Evolutionary conservation across 1,140 invertebrate species (phyloP).

Genomic region (Tribolium castaneum): DNA sequence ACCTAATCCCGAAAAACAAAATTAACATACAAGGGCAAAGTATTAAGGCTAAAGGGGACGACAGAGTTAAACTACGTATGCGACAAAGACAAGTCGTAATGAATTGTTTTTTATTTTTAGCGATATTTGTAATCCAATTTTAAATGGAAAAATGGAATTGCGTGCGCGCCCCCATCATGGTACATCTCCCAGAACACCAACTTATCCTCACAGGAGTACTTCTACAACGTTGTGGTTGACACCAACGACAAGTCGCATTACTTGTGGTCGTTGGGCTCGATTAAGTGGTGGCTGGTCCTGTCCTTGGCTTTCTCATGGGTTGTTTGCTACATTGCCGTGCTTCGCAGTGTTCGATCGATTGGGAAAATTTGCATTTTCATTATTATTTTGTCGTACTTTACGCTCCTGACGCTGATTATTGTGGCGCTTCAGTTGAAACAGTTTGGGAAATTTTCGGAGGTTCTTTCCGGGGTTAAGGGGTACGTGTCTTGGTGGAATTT

Average conservation of each 20-base stretch:
- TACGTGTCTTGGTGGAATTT: neutral
- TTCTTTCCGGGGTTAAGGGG: neutral
- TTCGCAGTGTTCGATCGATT: constrained; percentile 18
- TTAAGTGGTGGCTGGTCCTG: constrained; percentile 23
- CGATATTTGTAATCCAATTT: no score
- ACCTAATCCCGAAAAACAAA: no score
- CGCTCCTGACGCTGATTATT: constrained; percentile 7
- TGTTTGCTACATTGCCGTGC: constrained; percentile 14
- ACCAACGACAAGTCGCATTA: neutral
- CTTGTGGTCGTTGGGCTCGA: neutral
- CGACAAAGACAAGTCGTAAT: no score
- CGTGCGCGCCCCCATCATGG: neutral
- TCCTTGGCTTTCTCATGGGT: constrained; percentile 33
- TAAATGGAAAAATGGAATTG: no score
- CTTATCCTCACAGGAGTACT: constrained; percentile 25
- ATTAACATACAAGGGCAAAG: no score
- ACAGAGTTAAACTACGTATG: no score
- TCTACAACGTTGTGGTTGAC: constrained; percentile 33
- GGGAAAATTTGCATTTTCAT: constrained; percentile 25
- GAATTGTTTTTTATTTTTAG: no score
- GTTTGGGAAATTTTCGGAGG: neutral
- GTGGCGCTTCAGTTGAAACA: constrained; percentile 1
- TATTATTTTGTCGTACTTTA: constrained; percentile 15
- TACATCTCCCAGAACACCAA: neutral
- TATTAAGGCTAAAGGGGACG: no score